Base-by-base conservation (phyloP, 2,113 vertebrate genomes). In the Calyptommatus sinebrachiatus region DNA sequence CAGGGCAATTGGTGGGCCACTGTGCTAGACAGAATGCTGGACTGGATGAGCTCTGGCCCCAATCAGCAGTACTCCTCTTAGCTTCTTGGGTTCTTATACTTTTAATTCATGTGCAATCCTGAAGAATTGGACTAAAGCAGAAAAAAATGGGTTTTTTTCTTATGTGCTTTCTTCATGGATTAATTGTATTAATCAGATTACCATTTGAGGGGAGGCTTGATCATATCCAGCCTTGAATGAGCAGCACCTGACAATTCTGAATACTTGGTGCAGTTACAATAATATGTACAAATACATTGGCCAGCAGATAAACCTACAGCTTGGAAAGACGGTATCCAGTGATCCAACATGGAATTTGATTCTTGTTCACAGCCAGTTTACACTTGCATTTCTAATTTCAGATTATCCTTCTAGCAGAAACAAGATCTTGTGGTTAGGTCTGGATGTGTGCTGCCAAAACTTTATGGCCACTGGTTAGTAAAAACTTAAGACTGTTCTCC, bases 381-480 rank as follows among this genome's bases (percentile, higher is more conserved):
- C 10, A 53, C 28, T 16, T 41, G 46, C 26, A n/a, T n/a, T 14
- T 22, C 71, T 29, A 53, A 2, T 21, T 31, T 7, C 12, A 62
- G 18, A 45, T 10, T 20, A 76, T 28, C 10, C 65, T 31, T 26
- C 29, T 45, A 46, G 28, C 46, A 41, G 66, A 65, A 77, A 77
- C 26, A 18, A 41, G 41, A 26, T 71, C 7, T 16, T 71, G 41
- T 6, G 21, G 10, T 20, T 45, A n/a, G 0, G 0, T 46, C 1
- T n/a, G 11, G 48, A 8, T 1, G 1, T 2, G 61, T 0, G 0
- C 21, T 21, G 8, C 0, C 0, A 66, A 78, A 1, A 10, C 21
- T 18, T 57, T 24, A 2, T 68, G 7, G 31, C 68, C 22, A 14
- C 31, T 5, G n/a, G 31, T 78, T 72, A 53, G 80, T 60, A 53